Evolutionary conservation across 2,888 invertebrate species (phyloP).

Genomic region (Cryptocephalus moraei): DNA sequence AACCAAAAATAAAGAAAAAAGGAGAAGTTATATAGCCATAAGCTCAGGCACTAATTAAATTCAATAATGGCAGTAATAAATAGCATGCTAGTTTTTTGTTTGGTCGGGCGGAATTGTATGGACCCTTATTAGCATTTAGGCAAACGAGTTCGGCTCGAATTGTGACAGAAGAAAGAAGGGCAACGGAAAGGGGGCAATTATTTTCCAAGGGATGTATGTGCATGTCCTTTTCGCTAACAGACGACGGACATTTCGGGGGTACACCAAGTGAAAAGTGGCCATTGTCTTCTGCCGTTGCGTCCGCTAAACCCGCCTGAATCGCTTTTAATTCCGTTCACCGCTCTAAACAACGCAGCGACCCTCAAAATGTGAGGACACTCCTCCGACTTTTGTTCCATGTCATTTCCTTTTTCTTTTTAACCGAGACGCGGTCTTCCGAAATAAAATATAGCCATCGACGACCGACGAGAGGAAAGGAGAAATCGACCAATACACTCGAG

Average conservation of each 20-base stretch:
- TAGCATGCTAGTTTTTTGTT: slow-evolving; percentile 18
- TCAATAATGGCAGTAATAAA: slow-evolving; percentile 19
- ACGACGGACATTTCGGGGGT: slow-evolving; percentile 35
- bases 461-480: too few relatives aligned
- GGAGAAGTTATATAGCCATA: slow-evolving; percentile 1
- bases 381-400: too few relatives aligned
- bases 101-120: slow-evolving; percentile 9
- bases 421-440: not conserved
- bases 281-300: slow-evolving; percentile 33
- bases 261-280: slow-evolving; percentile 37
- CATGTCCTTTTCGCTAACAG: slow-evolving; percentile 17
- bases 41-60: slow-evolving; percentile 17
- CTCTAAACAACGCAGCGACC: slow-evolving; percentile 14
- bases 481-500: too few relatives aligned
- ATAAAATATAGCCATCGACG: not conserved
- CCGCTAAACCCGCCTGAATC: not conserved
- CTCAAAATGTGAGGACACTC: slow-evolving; percentile 10
- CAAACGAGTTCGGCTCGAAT: slow-evolving; percentile 21
- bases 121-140: slow-evolving; percentile 32
- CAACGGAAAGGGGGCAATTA: slow-evolving; percentile 29
- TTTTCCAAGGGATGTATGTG: slow-evolving; percentile 26
- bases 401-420: not conserved
- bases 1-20: slow-evolving; percentile 2
- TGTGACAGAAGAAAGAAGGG: slow-evolving; percentile 16
- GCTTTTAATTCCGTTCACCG: slow-evolving; percentile 10